These are phyloP conservation scores for Riptortus pedestris DNA, from an alignment of 1,140 invertebrate genomes.

Conservation along the genomic window DNA sequence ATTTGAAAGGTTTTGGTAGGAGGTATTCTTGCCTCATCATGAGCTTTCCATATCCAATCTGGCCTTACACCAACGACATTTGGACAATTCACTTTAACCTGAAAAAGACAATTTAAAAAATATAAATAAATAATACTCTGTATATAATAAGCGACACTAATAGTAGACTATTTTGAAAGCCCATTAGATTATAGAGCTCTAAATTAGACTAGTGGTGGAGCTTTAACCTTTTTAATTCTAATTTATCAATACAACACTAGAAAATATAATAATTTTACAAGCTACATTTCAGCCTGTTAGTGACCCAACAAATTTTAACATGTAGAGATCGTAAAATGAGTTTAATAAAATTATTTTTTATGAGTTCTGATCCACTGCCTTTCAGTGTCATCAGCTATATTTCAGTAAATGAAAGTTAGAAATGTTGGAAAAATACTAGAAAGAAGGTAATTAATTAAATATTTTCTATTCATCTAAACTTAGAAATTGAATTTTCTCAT, in stretches of 20 bases:
- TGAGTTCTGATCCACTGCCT: no score
- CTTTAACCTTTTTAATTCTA: not conserved
- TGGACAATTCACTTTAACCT: constrained; percentile 21
- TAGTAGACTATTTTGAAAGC: not conserved
- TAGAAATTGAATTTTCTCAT: no score
- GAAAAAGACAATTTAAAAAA: constrained; percentile 9
- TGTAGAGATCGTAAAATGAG: no score
- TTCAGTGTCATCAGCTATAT: no score
- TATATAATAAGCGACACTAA: not conserved
- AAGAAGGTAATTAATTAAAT: no score
- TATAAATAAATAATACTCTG: not conserved
- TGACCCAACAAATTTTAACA: no score
- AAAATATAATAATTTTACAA: not conserved
- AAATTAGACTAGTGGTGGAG: not conserved
- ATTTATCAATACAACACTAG: not conserved
- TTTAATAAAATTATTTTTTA: no score
- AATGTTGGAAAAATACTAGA: no score
- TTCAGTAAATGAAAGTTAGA: no score
- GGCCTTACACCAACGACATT: constrained; percentile 21
- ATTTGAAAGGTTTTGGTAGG: not conserved
- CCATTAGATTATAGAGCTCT: not conserved
- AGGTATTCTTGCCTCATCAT: constrained; percentile 22
- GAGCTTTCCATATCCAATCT: constrained; percentile 31
- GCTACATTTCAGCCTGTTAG: not conserved
- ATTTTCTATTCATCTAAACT: no score